Evolutionary conservation across 2,113 vertebrate genomes (phyloP).

Genomic region (Benitochromis conjunctus): DNA sequence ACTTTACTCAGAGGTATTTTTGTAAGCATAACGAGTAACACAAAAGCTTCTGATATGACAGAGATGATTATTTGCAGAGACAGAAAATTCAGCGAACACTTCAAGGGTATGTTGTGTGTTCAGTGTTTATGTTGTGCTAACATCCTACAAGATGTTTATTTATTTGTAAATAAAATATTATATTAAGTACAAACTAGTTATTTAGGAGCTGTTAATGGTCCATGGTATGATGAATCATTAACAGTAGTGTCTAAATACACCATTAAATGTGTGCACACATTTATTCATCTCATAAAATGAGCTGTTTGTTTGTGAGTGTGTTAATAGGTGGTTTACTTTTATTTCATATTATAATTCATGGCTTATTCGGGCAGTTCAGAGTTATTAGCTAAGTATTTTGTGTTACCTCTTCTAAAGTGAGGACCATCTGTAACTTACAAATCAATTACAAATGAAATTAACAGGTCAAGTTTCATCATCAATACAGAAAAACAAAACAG

Average conservation of each 20-base stretch:
- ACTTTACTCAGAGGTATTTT: neutral
- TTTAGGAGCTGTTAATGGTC: neutral
- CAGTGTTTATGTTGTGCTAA: neutral
- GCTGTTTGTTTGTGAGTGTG: too few species aligned
- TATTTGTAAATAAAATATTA: neutral
- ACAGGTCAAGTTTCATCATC: neutral
- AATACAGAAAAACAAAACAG: neutral
- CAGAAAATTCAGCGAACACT: neutral
- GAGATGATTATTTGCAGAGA: neutral
- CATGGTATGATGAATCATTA: neutral
- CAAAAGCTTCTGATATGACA: neutral
- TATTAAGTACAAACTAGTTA: neutral
- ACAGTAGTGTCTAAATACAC: too few species aligned
- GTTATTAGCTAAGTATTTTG: neutral
- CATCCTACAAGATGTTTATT: neutral
- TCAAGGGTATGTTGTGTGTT: neutral
- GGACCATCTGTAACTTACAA: fast-evolving
- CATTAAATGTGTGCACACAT: too few species aligned
- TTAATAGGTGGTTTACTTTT: neutral
- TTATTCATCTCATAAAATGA: too few species aligned
- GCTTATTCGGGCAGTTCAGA: neutral
- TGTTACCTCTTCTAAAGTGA: neutral
- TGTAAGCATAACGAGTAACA: neutral
- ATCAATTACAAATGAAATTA: neutral
- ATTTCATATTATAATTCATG: neutral